Base-by-base conservation (phyloP, 2,888 invertebrate species). In the Sipunculus nudus region DNA sequence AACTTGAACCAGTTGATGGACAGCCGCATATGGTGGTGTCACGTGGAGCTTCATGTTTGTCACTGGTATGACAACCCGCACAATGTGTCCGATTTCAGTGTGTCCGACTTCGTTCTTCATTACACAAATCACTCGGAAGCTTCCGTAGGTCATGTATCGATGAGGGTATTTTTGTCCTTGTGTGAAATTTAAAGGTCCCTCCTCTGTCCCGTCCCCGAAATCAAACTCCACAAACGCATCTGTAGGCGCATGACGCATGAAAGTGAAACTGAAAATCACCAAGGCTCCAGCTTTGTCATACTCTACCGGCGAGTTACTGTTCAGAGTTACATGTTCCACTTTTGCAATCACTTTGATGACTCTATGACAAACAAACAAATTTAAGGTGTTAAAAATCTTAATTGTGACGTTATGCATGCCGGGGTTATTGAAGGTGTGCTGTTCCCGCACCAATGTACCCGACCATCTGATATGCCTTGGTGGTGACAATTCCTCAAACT, bases 301-400 rank as follows among this genome's bases (percentile, higher is more conserved):
- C n/a, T n/a, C n/a, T n/a, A n/a, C n/a, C n/a, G n/a, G n/a, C n/a
- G n/a, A n/a, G n/a, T n/a, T n/a, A n/a, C n/a, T n/a, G n/a, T n/a
- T n/a, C n/a, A n/a, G n/a, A n/a, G n/a, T n/a, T n/a, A n/a, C n/a
- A n/a, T n/a, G n/a, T n/a, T n/a, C n/a, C n/a, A n/a, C n/a, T n/a
- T n/a, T n/a, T n/a, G n/a, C n/a, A n/a, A n/a, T n/a, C n/a, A n/a
- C n/a, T n/a, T n/a, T n/a, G n/a, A n/a, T n/a, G 23, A 78, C 68
- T n/a, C n/a, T n/a, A n/a, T n/a, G n/a, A n/a, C n/a, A n/a, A n/a
- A n/a, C n/a, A n/a, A n/a, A n/a, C n/a, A n/a, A n/a, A n/a, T n/a
- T n/a, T n/a, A n/a, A n/a, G 19, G 59, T 38, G 46, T 79, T 79
- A 10, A 53, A 21, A 59, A 77, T 78, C 0, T 35, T 66, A 1